Evolutionary conservation across 64 coral and sea anemone species (phyloP).

Genomic region (Hydrozoanthus tunicans): DNA sequence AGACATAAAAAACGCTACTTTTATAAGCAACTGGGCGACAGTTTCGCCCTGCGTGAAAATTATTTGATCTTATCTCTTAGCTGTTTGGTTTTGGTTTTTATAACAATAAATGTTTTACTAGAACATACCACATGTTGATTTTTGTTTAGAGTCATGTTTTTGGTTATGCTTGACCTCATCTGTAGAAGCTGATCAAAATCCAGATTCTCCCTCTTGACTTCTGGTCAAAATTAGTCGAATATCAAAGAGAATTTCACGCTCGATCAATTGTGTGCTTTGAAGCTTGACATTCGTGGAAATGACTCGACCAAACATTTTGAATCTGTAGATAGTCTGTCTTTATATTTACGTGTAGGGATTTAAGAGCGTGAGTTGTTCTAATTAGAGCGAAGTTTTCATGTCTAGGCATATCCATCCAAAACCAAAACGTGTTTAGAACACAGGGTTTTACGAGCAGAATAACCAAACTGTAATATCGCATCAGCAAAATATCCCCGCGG

Average conservation of each 20-base stretch:
- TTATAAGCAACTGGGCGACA: neutral
- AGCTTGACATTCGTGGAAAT: constrained; percentile 30
- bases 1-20: neutral
- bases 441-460: constrained; percentile 7
- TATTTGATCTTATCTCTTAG: neutral
- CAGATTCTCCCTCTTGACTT: constrained; percentile 16
- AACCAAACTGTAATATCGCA: neutral
- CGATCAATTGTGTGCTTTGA: constrained; percentile 10
- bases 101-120: constrained; percentile 46
- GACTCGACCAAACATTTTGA: constrained; percentile 21
- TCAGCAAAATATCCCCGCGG: constrained; percentile 23
- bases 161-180: constrained; percentile 29
- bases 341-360: neutral
- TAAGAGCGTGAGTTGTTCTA: neutral
- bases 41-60: neutral
- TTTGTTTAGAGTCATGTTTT: constrained; percentile 22
- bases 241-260: constrained; percentile 12
- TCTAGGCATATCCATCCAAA: neutral
- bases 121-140: constrained; percentile 37
- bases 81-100: constrained; percentile 17
- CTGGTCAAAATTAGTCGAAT: neutral
- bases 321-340: constrained; percentile 27
- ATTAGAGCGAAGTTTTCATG: neutral
- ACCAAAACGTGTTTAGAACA: constrained; percentile 4
- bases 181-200: neutral